Conservation (phyloP, 2,888 invertebrate genomes). For the Daptonema setosum region DNA sequence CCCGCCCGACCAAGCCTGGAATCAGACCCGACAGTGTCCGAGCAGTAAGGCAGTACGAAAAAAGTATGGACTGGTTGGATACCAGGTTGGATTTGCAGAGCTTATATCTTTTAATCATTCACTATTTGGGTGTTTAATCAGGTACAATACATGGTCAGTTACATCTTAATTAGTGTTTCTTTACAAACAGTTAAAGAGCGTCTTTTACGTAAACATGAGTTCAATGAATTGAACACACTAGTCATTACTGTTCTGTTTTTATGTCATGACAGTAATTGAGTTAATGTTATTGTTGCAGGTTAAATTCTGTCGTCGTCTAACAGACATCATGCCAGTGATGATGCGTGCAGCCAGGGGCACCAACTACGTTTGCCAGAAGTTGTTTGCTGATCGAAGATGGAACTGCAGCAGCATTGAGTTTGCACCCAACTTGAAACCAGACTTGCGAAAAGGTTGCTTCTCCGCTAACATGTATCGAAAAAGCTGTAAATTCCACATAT, state of each 20-base stretch:
- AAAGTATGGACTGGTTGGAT: constrained; percentile 11
- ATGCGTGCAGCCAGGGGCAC: constrained; percentile 48
- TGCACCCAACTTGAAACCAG: constrained; percentile 51
- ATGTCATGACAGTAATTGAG: no score
- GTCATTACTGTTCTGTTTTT: no score
- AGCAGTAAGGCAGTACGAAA: constrained; percentile 9
- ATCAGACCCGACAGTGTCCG: constrained; percentile 9
- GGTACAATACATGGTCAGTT: no score
- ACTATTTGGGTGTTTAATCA: no score
- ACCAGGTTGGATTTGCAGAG: constrained; percentile 8
- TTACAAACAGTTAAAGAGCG: no score
- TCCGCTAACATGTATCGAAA: not conserved
- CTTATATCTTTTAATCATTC: no score
- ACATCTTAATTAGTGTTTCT: no score
- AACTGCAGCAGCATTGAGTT: constrained; percentile 54
- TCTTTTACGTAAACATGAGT: no score
- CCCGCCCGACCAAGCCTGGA: not conserved
- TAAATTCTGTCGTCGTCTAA: constrained; percentile 22
- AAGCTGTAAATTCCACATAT: not conserved
- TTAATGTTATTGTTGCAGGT: constrained; percentile 13
- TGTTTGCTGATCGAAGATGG: constrained; percentile 53
- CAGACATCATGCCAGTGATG: constrained; percentile 45
- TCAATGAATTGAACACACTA: no score
- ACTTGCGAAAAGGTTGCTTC: constrained; percentile 49
- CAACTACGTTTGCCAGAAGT: constrained; percentile 42